Evolutionary conservation across 2,113 vertebrate species (phyloP).

Genomic region (Antennarius striatus): DNA sequence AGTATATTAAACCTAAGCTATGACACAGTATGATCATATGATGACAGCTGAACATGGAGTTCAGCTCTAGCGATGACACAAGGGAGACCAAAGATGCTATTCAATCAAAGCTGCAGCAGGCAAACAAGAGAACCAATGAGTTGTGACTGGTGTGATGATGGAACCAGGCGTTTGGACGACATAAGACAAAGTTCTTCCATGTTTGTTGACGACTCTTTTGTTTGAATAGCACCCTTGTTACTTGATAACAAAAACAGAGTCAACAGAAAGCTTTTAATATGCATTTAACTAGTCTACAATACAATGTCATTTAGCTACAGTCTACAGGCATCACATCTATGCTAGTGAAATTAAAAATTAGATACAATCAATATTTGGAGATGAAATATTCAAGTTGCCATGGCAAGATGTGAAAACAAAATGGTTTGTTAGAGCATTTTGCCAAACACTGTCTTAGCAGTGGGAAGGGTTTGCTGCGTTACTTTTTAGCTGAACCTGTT

Average conservation of each 20-base stretch:
- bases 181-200: slow-evolving; percentile 46
- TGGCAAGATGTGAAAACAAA: slow-evolving; percentile 67
- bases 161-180: slow-evolving; percentile 47
- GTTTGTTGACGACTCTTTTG: slow-evolving; percentile 59
- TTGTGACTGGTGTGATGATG: slow-evolving; percentile 30
- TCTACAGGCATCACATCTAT: slow-evolving; percentile 75
- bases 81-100: slow-evolving; percentile 71
- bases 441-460: slow-evolving; percentile 61
- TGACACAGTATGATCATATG: slow-evolving; percentile 52
- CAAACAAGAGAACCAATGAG: slow-evolving; percentile 57
- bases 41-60: slow-evolving; percentile 62
- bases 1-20: slow-evolving; percentile 53
- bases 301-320: slow-evolving; percentile 55
- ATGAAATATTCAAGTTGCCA: slow-evolving; percentile 78
- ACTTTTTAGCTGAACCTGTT: slow-evolving; percentile 52
- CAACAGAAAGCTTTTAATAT: slow-evolving; percentile 73
- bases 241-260: slow-evolving; percentile 65
- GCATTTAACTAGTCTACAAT: slow-evolving; percentile 63
- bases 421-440: slow-evolving; percentile 42
- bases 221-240: slow-evolving; percentile 72
- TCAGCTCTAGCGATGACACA: slow-evolving; percentile 72
- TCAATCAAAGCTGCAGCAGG: slow-evolving; percentile 64
- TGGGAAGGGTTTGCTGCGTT: slow-evolving; percentile 51
- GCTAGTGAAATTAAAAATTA: slow-evolving; percentile 57
- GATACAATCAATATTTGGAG: slow-evolving; percentile 64